A percentile compares a stretch with the other conserved stretches of the same genome.
phyloP scores from a whole-genome alignment of 2,113 vertebrate genomes.

The Capra hircus region DNA sequence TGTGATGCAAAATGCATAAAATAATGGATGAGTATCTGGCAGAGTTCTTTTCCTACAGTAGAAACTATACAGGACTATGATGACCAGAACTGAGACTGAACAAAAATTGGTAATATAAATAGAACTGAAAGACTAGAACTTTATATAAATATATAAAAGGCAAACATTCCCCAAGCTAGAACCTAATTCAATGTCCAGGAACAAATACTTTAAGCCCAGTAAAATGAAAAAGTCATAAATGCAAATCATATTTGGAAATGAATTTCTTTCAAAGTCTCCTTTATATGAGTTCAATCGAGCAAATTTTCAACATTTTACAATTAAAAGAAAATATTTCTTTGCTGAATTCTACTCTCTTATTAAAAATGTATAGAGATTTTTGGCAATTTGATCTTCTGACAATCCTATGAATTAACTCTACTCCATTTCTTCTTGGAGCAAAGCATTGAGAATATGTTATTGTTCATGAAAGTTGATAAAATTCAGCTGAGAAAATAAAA shows the following conservation, averaged over 20 bases:
- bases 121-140: neutral
- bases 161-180: neutral
- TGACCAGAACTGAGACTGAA: neutral
- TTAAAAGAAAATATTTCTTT: slow-evolving; percentile 34
- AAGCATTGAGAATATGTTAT: neutral
- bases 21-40: neutral
- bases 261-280: neutral
- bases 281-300: neutral
- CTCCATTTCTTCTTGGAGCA: neutral
- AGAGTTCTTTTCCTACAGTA: neutral
- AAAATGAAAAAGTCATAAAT: slow-evolving; percentile 8
- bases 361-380: neutral
- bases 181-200: neutral
- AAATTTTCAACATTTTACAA: slow-evolving; percentile 34
- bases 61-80: neutral
- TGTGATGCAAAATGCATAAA: neutral
- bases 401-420: neutral
- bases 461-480: neutral
- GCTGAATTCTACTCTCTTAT: neutral
- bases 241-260: neutral
- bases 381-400: neutral
- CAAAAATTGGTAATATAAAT: neutral
- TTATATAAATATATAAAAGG: neutral
- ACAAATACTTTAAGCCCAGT: neutral
- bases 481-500: neutral